Base-by-base conservation (phyloP, 1,140 invertebrate species). In the Pseudomyrmex dendroicus region DNA sequence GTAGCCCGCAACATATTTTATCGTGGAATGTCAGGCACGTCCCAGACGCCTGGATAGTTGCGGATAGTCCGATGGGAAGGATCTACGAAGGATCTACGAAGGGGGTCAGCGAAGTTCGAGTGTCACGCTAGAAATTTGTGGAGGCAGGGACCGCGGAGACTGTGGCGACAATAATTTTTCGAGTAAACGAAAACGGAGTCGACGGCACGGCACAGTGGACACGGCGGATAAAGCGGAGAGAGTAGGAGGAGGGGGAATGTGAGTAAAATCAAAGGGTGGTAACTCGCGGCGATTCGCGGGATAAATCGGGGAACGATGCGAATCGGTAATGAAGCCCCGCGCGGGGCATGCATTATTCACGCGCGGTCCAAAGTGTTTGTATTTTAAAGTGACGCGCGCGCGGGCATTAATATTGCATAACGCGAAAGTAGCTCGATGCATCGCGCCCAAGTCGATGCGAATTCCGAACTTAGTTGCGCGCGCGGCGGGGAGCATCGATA, bases 361-460 rank as follows among this genome's bases (percentile, higher is more conserved):
- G 56, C 73, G 62, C 56, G 50, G 46, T 12, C 54, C 44, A 73
- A 87, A 87, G 86, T 87, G 86, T 87, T 87, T 87, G 86, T 86
- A 87, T 87, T 87, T 87, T 86, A 84, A 87, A 87, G 83, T 86
- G 85, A 86, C 73, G 86, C 80, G 35, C 80, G 35, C 35, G 35
- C 67, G 66, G 46, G 44, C 86, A 88, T 88, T 82, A 88, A 88
- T 88, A 87, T 88, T 88, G 86, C 76, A 88, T 87, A 72, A 66
- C 64, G 66, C 44, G 74, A 72, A 74, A 84, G 82, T 86, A 67
- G 84, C 85, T 85, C 72, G 86, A 73, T 67, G 56, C 56, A 61
- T 80, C 61, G 66, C 73, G 70, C 72, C 35, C 72, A 83, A 84
- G 73, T 87, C 67, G 66, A 74, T 73, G 48, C 73, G 61, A 82